These are phyloP conservation scores for Eristalis arbustorum DNA, from an alignment of 2,888 invertebrate genomes.

Conservation along the genomic window DNA sequence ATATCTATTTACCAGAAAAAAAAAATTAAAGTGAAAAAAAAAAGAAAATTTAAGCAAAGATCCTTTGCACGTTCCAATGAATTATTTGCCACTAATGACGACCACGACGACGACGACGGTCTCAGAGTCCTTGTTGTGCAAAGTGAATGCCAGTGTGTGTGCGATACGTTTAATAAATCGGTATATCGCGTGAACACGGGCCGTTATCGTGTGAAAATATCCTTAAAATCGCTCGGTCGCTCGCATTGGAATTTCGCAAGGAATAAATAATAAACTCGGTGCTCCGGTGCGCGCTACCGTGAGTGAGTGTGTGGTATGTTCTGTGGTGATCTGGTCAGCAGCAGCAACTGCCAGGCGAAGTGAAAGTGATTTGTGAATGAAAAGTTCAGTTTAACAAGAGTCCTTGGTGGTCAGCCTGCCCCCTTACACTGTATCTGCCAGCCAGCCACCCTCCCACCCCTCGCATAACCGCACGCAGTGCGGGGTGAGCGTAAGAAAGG, in stretches of 20 bases:
- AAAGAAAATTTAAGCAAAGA: not conserved
- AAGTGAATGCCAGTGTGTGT: constrained; percentile 41
- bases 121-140: constrained; percentile 2
- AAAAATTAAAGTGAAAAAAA: not conserved
- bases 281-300: not conserved
- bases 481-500: constrained; percentile 6
- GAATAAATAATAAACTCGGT: constrained; percentile 56
- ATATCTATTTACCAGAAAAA: constrained; percentile 37
- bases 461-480: not conserved
- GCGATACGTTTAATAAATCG: constrained; percentile 64
- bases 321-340: too few species aligned
- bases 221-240: constrained; percentile 44
- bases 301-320: constrained; percentile 23
- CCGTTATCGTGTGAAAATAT: constrained; percentile 69
- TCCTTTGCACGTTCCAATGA: constrained; percentile 2
- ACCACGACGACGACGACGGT: too few species aligned
- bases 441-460: not conserved
- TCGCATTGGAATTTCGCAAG: constrained; percentile 51
- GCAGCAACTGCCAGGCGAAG: constrained; percentile 10
- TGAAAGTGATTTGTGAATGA: constrained; percentile 65
- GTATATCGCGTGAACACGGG: constrained; percentile 66
- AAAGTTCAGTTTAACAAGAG: constrained; percentile 18
- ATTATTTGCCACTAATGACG: not conserved
- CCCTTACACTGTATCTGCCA: too few species aligned
- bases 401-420: constrained; percentile 6